A percentile compares a stretch with the other conserved stretches of the same genome.
phyloP scores from a whole-genome alignment of 2,113 vertebrate genomes.

The Osmerus mordax region DNA sequence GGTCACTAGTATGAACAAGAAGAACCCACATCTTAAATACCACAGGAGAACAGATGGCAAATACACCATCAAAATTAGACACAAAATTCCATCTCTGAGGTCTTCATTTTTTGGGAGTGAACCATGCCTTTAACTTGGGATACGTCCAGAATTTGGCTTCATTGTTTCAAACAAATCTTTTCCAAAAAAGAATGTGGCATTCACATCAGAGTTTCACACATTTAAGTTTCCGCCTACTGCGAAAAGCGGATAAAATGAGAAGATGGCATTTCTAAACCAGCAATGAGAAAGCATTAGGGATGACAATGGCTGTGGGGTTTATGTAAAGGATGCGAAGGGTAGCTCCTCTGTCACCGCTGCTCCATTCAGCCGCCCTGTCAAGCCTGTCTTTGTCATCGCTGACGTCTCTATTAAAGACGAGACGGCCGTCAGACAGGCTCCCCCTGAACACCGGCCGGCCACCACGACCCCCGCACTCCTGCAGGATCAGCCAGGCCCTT shows the following conservation, averaged over 20 bases:
- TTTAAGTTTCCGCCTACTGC: conserved; percentile 25
- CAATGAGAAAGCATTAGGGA: conserved; percentile 24
- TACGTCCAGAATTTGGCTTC: no score
- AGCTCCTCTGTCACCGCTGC: conserved; percentile 51
- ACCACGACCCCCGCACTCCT: background rate
- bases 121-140: no score
- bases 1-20: conserved; percentile 14
- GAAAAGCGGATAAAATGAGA: background rate
- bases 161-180: background rate
- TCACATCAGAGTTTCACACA: conserved; percentile 44
- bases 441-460: conserved; percentile 19
- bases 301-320: conserved; percentile 33
- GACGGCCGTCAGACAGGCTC: conserved; percentile 53
- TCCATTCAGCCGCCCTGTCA: conserved; percentile 73
- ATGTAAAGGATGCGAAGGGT: conserved; percentile 46
- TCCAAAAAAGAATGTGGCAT: conserved; percentile 32
- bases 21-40: conserved; percentile 1
- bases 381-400: conserved; percentile 72
- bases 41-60: background rate
- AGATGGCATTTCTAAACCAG: conserved; percentile 42
- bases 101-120: no score
- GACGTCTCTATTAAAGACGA: conserved; percentile 76
- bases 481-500: background rate
- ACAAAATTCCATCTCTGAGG: background rate
- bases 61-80: background rate